Base-by-base conservation (phyloP, 2,888 invertebrate genomes). In the Oligia fasciuncula region DNA sequence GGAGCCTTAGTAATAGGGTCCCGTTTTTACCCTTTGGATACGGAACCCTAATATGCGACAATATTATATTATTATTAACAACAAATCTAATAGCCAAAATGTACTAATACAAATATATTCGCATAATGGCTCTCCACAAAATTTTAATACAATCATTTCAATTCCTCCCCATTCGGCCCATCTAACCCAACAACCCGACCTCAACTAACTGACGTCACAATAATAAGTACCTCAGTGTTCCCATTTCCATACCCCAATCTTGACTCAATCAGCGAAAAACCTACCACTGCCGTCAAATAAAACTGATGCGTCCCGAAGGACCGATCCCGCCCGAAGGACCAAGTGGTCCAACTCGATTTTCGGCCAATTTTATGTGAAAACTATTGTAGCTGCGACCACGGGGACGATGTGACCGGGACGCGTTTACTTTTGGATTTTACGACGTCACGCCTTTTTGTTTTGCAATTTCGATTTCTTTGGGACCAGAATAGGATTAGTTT, bases 231-330 rank as follows among this genome's bases (percentile, higher is more conserved):
- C 62, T 78, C 79, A 81, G 80, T 63, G 63, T 68, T 63, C 73
- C 76, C 73, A 88, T 88, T 85, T 83, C 87, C 87, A 87, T 88
- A 86, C 79, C 83, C 76, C 86, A 88, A 88, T 88, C 84, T 88
- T 84, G 86, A 81, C 87, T 71, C 88, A 87, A 88, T 88, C 88
- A 88, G 87, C 88, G 81, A 85, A 86, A 88, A 88, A 73, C 77
- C 86, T 77, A 83, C 83, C 78, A 76, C 73, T 40, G 71, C 77
- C 81, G 80, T 87, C 81, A 82, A 87, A 88, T 88, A 88, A 88
- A 88, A 88, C 74, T 66, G 75, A 87, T 79, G 74, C 72, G 79
- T 80, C 88, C 83, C 88, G 4, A 29, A 77, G 85, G 88, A 84
- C 71, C 80, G 74, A 88, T 85, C 80, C 66, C 9, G 43, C 70